phyloP scores from a whole-genome alignment of 2,888 invertebrate species.

The Cosmia trapezina region DNA sequence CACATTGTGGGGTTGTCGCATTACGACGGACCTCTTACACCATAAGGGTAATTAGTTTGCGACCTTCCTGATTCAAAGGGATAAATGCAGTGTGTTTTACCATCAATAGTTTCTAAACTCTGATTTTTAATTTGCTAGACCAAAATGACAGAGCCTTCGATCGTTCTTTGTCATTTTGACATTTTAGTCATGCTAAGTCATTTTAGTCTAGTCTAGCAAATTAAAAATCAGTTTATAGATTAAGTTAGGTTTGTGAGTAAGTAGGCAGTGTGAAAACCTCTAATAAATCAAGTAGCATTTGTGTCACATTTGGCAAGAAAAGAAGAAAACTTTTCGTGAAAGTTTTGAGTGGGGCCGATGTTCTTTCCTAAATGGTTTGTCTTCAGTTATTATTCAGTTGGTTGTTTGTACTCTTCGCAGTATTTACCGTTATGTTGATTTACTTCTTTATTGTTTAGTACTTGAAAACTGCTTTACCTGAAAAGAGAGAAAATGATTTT shows the following conservation, averaged over 20 bases:
- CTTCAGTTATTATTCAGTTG: constrained; percentile 34
- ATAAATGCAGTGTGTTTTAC: constrained; percentile 42
- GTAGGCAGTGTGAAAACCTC: constrained; percentile 2
- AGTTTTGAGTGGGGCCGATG: constrained; percentile 14
- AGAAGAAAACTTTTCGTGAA: constrained; percentile 11
- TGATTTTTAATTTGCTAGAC: no score
- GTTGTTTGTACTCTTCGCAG: constrained; percentile 27
- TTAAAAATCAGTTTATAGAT: neutral
- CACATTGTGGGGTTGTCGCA: constrained; percentile 49
- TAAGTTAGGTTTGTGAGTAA: constrained; percentile 9
- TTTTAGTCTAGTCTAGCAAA: no score
- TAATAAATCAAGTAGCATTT: constrained; percentile 29
- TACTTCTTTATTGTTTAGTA: constrained; percentile 20
- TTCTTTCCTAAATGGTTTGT: constrained; percentile 29
- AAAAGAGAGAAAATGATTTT: constrained; percentile 43
- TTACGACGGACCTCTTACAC: constrained; percentile 48
- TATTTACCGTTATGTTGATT: constrained; percentile 48
- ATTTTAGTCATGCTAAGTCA: no score
- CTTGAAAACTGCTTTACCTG: constrained; percentile 54
- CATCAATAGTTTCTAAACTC: constrained; percentile 20
- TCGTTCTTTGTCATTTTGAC: no score
- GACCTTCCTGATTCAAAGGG: constrained; percentile 44
- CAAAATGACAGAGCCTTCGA: no score
- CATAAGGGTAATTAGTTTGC: constrained; percentile 58
- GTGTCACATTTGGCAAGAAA: constrained; percentile 16